Percentiles rank a stretch among this genome's conserved stretches.
Evolutionary conservation across 2,113 vertebrate species (phyloP).

Genomic region (Rhizomys pruinosus): DNA sequence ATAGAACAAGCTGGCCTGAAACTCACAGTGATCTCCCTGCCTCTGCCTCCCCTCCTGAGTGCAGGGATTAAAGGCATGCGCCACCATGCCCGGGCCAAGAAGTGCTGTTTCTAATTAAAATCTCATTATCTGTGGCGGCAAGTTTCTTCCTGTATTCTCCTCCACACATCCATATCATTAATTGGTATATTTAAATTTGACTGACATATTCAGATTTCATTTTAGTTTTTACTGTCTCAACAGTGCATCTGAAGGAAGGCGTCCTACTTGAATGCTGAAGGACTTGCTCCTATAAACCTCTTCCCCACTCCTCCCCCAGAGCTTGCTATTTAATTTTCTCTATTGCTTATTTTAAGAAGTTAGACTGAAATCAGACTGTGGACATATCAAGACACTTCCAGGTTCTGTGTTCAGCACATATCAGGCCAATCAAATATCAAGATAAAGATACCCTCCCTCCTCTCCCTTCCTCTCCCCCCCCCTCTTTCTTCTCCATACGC

Average conservation of each 20-base stretch:
- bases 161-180: background rate
- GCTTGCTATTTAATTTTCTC: background rate
- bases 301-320: background rate
- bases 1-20: background rate
- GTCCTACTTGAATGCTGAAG: background rate
- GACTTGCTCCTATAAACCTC: background rate
- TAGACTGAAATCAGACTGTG: background rate
- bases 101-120: background rate
- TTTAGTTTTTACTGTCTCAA: constrained; percentile 10
- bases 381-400: background rate
- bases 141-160: background rate
- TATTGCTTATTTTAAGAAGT: background rate
- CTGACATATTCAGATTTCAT: background rate
- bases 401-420: background rate
- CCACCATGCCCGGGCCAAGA: background rate
- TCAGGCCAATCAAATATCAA: background rate
- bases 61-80: background rate
- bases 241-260: background rate
- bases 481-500: too few species aligned
- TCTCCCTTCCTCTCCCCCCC: too few species aligned
- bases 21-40: background rate
- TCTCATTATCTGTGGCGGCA: background rate
- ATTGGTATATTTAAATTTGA: background rate
- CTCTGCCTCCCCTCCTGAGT: too few species aligned
- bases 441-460: too few species aligned